Base-by-base conservation (phyloP, 53 echinoderm and acorn worm genomes). In the Paracentrotus lividus region DNA sequence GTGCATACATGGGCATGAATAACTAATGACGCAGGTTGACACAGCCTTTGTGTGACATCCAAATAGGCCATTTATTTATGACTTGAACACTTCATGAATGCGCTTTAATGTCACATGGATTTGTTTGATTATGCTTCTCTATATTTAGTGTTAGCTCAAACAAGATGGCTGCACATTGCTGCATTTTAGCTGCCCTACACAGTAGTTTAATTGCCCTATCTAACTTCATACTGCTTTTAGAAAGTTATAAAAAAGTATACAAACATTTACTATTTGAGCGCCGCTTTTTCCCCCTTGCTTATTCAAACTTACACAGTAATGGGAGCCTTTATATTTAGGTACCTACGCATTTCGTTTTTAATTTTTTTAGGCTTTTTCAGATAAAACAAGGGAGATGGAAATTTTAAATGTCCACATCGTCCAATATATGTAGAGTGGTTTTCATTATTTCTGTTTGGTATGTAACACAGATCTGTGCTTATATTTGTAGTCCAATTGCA, bases 1-100 rank as follows among this genome's bases (percentile, higher is more conserved):
- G 81, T 81, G 81, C 81, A 81, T 45, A 81, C 81, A 81, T 45
- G 14, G 81, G 47, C 81, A 81, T 81, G 81, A 81, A 81, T 81
- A 81, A 81, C 44, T 81, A 45, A 81, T 81, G 81, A 81, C 45
- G 81, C 26, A 81, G 14, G 47, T 81, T 81, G 81, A 47, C 44
- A 81, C 20, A 45, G 81, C 12, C 44, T 81, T 81, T 47, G 81
- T 81, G 81, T 1, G 81, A 24, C 27, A 81, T 81, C 24, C 44
- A 72, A 72, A 26, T 26, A 81, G 47, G 81, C 81, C 44, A 47
- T 81, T 49, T 81, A 14, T 81, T 81, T 81, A 81, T 81, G 47
- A 47, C 38, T n/a, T 45, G 13, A 47, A 26, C 81, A 81, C 47
- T 81, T 47, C 81, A 81, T 81, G 81, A 81, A 81, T 81, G 81